Evolutionary conservation across 2,888 invertebrate species (phyloP), one percentile per base, ranked within the genome.

Genomic region (Elgonia sp.): DNA sequence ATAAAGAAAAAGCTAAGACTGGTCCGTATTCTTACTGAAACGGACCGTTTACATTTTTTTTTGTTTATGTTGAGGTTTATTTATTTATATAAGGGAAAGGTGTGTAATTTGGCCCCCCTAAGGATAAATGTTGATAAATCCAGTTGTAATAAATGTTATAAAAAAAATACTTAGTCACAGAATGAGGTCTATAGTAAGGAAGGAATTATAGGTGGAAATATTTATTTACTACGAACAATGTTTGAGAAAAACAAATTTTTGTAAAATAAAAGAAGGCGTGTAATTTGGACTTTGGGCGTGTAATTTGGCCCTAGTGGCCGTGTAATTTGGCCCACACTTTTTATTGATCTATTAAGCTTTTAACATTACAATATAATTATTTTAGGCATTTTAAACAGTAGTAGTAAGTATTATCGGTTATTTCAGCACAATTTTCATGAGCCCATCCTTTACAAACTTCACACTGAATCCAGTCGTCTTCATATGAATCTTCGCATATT

Each of bases 101-200:
- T 7, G 46, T 46, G 16, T 46, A 46, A 55, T 55, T 55, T 55
- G 55, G 55, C 12, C 55, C 55, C 18, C 55, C 18, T 55, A 55
- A 55, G 55, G 55, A 55, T 55, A 55, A 55, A 18, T 55, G n/a
- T 55, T 55, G n/a, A 55, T 55, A 55, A 55, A 55, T 55, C 18
- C 20, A 55, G 55, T 55, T 55, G 20, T 8, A 55, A 55, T 55
- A 55, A n/a, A n/a, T 55, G 55, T 55, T 55, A 46, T 18, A 20
- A 55, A 55, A 55, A n/a, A 55, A n/a, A 55, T 55, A n/a, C 55
- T 18, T 55, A n/a, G n/a, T 55, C 46, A 16, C 46, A 46, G 46
- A 7, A 46, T 46, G 46, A 14, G 46, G 46, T 46, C 16, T 14
- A 46, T 46, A 16, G 16, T 46, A 46, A 46, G 46, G 46, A 16